These are phyloP conservation scores for Tolmerus cingulatus DNA, from an alignment of 2,888 invertebrate genomes.

Conservation along the genomic window DNA sequence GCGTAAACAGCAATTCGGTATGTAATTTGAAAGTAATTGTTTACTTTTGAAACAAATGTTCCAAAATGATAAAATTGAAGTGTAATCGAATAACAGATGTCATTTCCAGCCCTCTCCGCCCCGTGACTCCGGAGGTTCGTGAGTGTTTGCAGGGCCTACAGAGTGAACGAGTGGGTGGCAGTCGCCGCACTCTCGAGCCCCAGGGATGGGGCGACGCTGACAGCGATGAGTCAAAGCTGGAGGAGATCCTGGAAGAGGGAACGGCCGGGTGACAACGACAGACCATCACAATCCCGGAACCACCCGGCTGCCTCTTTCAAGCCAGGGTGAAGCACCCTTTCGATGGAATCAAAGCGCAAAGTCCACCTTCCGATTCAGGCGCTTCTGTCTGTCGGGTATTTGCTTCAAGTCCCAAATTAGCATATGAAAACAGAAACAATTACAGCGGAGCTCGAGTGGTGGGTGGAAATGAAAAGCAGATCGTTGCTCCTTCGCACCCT, in stretches of 20 bases:
- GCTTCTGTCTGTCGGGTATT: constrained; percentile 30
- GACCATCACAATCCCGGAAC: not conserved
- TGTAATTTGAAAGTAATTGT: constrained; percentile 49
- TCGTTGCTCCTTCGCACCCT: constrained; percentile 22
- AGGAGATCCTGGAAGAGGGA: not conserved
- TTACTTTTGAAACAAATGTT: constrained; percentile 50
- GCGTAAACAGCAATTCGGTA: constrained; percentile 45
- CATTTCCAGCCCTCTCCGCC: constrained; percentile 47
- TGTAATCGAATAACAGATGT: constrained; percentile 50
- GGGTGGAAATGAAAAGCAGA: constrained; percentile 38
- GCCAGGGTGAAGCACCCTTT: constrained; percentile 42
- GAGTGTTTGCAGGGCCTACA: not conserved
- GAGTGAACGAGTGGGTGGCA: not conserved
- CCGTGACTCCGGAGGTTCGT: not conserved
- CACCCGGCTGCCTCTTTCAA: constrained; percentile 33
- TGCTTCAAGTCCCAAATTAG: constrained; percentile 46
- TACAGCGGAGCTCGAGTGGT: constrained; percentile 39
- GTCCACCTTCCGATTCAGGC: constrained; percentile 38
- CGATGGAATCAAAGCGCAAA: constrained; percentile 13
- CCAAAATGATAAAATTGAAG: constrained; percentile 49
- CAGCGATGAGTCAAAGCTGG: constrained; percentile 31
- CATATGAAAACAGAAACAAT: constrained; percentile 50
- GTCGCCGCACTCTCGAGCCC: not conserved
- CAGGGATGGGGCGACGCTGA: not conserved
- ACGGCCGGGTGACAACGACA: constrained; percentile 20